Evolutionary conservation across 2,797 vertebrate genomes (phyloP).

Genomic region (Neomorphus geoffroyi): DNA sequence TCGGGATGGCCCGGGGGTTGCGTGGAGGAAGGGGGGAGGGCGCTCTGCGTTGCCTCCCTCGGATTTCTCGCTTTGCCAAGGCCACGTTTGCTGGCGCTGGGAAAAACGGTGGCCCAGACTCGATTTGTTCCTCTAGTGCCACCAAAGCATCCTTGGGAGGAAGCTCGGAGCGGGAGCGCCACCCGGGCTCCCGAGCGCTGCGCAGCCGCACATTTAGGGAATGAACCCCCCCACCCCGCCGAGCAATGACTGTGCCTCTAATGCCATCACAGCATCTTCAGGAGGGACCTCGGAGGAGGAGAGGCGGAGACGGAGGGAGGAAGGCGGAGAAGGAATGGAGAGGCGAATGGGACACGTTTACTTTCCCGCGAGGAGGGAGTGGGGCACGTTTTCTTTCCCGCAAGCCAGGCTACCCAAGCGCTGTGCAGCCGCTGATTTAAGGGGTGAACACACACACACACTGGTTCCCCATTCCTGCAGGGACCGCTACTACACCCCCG

Average conservation of each 20-base stretch:
- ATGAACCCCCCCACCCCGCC: too few relatives aligned
- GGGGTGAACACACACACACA: too few relatives aligned
- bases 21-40: too few relatives aligned
- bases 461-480: neutral
- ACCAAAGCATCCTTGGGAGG: neutral
- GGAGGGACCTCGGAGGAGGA: too few relatives aligned
- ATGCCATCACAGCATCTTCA: too few relatives aligned
- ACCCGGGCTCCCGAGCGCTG: too few relatives aligned
- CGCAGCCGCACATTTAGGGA: too few relatives aligned
- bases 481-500: too few relatives aligned
- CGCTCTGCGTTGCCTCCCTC: neutral
- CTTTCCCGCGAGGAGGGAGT: neutral
- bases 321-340: too few relatives aligned
- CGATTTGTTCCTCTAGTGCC: neutral
- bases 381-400: neutral
- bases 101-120: neutral
- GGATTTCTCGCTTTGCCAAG: neutral
- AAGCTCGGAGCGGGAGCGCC: neutral
- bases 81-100: conserved; percentile 26
- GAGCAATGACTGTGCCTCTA: too few relatives aligned
- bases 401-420: neutral
- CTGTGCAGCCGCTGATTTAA: neutral
- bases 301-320: too few relatives aligned
- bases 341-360: too few relatives aligned
- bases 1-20: neutral